phyloP scores from a whole-genome alignment of 2,888 invertebrate species.

The Leucania comma region DNA sequence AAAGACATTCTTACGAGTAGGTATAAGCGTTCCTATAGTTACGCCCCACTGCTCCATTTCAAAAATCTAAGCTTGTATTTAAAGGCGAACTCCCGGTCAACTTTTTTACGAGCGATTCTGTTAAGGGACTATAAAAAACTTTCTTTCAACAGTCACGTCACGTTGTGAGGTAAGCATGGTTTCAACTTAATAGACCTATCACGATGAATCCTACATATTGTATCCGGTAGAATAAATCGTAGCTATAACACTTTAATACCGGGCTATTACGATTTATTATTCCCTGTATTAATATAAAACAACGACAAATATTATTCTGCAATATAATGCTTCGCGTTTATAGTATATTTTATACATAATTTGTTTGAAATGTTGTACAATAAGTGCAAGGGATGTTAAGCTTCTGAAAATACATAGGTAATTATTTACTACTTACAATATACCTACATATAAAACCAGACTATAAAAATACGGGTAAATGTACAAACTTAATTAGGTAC shows the following conservation, averaged over 20 bases:
- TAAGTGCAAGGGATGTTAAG: too few species aligned
- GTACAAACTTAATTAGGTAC: too few species aligned
- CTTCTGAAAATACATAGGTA: too few species aligned
- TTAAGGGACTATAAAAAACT: conserved; percentile 13
- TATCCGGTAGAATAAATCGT: conserved; percentile 7
- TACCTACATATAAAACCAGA: too few species aligned
- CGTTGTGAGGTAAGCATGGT: neutral
- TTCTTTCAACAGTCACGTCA: conserved; percentile 4
- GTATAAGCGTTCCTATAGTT: too few species aligned
- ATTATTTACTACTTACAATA: too few species aligned
- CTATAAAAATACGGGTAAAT: too few species aligned
- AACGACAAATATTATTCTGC: neutral
- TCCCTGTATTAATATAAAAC: conserved; percentile 1
- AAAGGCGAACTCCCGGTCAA: neutral
- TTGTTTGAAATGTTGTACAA: too few species aligned
- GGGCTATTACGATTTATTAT: conserved; percentile 27
- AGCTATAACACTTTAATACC: conserved; percentile 17
- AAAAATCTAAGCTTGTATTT: too few species aligned
- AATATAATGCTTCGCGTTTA: neutral
- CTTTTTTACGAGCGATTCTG: conserved; percentile 6
- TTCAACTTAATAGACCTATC: neutral
- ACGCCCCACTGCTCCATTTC: too few species aligned
- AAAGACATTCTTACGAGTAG: too few species aligned
- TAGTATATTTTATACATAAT: neutral
- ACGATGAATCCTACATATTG: neutral